Base-by-base conservation (phyloP, 1,140 invertebrate genomes). In the Phthorimaea operculella region DNA sequence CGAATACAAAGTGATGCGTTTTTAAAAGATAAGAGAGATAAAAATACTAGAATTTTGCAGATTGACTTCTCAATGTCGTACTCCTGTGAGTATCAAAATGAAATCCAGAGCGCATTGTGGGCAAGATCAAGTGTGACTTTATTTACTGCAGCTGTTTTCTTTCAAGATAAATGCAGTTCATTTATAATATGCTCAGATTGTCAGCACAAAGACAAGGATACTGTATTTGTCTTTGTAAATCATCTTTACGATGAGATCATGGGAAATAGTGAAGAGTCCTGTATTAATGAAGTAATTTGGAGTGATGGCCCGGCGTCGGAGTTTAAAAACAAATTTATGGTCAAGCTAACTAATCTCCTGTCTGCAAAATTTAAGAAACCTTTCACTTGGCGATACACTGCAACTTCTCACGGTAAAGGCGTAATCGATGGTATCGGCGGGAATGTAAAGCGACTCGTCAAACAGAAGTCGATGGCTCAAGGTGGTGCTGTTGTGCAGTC, bases 41-140 rank as follows among this genome's bases (percentile, higher is more conserved):
- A 45, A 44, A 28, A 11, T 12, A 45, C 42, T 14, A 28, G 52
- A 36, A 53, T 53, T 15, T 33, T 53, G 15, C 36, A 53, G n/a
- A 17, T 53, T 10, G 52, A 53, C 28, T 53, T 53, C 42, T 34
- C 52, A 44, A 53, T 53, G 52, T 53, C 52, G 1, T 53, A 21
- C 16, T 44, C 36, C 18, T 53, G 52, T 18, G 52, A 53, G 12
- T 53, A 53, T 17, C 52, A 51, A 51, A 53, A 53, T 44, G 52
- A 53, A 42, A 53, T 39, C 10, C 36, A 39, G 42, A 44, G 34
- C 33, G 52, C 42, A 11, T 18, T 53, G 9, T 44, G 52, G 52
- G 36, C 52, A 11, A 17, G 52, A n/a, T 34, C 16, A 42, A 53
- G 52, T 17, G 52, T 53, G 11, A 17, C 21, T n/a, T 44, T 53